A percentile compares a stretch with the other conserved stretches of the same genome.
phyloP scores from a whole-genome alignment of 2,113 vertebrate genomes.

The Crotalus helleri region DNA sequence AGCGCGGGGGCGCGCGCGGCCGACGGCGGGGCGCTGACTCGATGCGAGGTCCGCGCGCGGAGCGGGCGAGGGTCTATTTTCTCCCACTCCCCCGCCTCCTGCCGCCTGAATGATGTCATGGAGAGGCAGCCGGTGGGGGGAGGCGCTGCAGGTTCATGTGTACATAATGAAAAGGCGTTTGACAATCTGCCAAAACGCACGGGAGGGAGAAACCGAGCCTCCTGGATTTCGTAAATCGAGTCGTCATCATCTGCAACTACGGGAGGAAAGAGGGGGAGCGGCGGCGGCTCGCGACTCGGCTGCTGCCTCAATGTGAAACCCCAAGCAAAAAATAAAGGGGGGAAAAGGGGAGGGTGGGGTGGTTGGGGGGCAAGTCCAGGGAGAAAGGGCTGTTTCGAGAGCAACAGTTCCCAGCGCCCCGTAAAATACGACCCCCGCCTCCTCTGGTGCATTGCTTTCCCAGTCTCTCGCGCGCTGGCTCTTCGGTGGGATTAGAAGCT shows the following conservation, averaged over 20 bases:
- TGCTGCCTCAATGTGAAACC: constrained; percentile 62
- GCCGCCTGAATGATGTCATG: constrained; percentile 80
- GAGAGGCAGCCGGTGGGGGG: constrained; percentile 63
- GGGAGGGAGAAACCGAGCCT: constrained; percentile 69
- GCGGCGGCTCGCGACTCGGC: constrained; percentile 54
- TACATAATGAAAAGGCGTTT: constrained; percentile 71
- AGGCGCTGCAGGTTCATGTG: constrained; percentile 74
- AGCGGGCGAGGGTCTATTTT: constrained; percentile 35
- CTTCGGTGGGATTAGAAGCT: constrained; percentile 12
- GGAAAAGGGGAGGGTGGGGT: constrained; percentile 1
- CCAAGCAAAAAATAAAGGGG: constrained; percentile 27
- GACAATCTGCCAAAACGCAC: constrained; percentile 75
- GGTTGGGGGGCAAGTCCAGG: neutral
- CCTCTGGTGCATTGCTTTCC: neutral
- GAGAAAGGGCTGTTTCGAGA: neutral
- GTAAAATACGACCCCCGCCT: neutral
- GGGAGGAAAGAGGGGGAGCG: constrained; percentile 41
- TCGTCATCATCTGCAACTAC: constrained; percentile 73
- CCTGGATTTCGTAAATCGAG: constrained; percentile 70
- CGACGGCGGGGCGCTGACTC: neutral
- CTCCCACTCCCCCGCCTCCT: constrained; percentile 36
- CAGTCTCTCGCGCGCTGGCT: neutral
- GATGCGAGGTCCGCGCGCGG: neutral
- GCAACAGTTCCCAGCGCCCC: neutral
- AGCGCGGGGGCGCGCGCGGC: neutral